A percentile compares a stretch with the other conserved stretches of the same genome.
These are phyloP conservation scores for Datnioides undecimradiatus DNA, from an alignment of 2,113 vertebrate genomes.

Conservation along the genomic window DNA sequence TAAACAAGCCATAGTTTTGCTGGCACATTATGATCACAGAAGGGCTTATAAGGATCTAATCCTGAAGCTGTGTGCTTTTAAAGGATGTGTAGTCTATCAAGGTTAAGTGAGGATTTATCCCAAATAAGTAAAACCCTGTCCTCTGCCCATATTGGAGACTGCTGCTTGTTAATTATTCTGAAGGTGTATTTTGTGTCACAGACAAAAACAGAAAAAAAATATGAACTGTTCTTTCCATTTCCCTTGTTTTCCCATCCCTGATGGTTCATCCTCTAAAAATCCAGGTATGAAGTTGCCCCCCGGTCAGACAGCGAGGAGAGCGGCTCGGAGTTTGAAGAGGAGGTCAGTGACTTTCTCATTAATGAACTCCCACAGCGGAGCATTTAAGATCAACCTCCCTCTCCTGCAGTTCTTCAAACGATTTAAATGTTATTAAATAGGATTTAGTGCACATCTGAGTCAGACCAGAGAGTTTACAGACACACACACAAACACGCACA, in stretches of 20 bases:
- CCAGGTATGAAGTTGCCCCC: slow-evolving; percentile 97
- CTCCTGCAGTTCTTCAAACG: not conserved
- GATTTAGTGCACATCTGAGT: not conserved
- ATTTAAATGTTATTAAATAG: not conserved
- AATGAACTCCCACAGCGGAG: not conserved
- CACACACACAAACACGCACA: not conserved
- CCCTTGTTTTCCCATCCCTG: not conserved
- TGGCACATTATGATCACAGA: no score
- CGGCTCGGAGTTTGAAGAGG: slow-evolving; percentile 95
- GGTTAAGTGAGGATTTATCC: not conserved
- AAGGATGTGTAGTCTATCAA: not conserved
- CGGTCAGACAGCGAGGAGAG: slow-evolving; percentile 98
- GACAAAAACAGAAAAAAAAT: no score
- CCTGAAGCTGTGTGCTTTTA: not conserved
- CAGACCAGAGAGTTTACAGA: not conserved
- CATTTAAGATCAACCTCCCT: not conserved
- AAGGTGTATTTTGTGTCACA: not conserved
- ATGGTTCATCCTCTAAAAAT: not conserved
- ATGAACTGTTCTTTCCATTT: not conserved
- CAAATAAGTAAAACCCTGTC: not conserved
- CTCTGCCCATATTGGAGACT: no score
- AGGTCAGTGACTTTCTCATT: slow-evolving; percentile 84
- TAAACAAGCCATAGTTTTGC: no score
- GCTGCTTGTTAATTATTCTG: not conserved
- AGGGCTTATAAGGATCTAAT: not conserved